phyloP scores from a whole-genome alignment of 1,140 invertebrate species.

The Antheraea mylitta region DNA sequence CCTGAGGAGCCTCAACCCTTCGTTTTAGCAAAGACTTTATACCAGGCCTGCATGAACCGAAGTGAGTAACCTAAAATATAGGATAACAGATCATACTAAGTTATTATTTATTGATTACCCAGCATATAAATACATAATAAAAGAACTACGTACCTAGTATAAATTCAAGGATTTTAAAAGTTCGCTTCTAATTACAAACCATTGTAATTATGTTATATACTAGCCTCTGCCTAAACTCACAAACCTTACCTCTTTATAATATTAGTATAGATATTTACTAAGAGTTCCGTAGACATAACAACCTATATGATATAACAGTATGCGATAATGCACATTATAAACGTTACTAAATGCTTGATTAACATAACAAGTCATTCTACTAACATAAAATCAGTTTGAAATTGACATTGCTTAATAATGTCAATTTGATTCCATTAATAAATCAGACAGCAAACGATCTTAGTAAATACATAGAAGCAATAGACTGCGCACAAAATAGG shows the following conservation, averaged over 20 bases:
- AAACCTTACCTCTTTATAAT: too few relatives aligned
- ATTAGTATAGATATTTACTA: not conserved
- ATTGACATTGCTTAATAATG: too few relatives aligned
- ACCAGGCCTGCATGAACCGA: conserved; percentile 92
- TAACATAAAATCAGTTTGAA: not conserved
- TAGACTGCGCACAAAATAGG: not conserved
- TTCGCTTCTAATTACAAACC: too few relatives aligned
- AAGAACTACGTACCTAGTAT: too few relatives aligned
- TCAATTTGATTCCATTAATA: not conserved
- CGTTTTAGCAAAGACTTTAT: conserved; percentile 87
- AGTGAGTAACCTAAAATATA: conserved; percentile 79
- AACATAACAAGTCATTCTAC: not conserved
- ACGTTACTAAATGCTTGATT: not conserved
- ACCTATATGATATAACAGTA: not conserved
- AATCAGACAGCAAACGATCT: not conserved
- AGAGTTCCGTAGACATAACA: not conserved
- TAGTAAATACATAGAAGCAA: not conserved
- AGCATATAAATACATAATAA: too few relatives aligned
- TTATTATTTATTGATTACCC: not conserved
- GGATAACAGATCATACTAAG: not conserved
- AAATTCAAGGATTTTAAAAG: too few relatives aligned
- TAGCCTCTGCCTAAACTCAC: too few relatives aligned
- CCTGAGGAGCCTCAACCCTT: conserved; percentile 86
- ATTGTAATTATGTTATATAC: too few relatives aligned
- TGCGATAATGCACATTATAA: not conserved